phyloP scores from a whole-genome alignment of 2,888 invertebrate species.

The Steromphala cineraria region DNA sequence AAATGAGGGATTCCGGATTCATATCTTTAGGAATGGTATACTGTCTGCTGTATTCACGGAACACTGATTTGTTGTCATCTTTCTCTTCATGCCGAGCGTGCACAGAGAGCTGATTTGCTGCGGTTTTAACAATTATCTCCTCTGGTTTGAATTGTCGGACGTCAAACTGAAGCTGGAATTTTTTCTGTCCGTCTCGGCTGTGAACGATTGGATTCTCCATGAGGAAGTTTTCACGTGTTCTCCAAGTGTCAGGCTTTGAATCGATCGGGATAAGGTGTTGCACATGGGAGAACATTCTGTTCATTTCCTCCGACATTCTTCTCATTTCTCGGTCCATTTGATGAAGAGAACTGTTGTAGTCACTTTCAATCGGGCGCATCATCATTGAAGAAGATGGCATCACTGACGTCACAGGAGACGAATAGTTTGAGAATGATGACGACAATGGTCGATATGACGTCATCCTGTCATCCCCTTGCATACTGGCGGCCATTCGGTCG shows the following conservation, averaged over 20 bases:
- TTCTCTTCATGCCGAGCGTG: slow-evolving; percentile 99
- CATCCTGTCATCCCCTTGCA: background rate
- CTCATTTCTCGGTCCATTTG: slow-evolving; percentile 40
- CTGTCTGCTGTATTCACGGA: slow-evolving; percentile 98
- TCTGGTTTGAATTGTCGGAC: slow-evolving; percentile 96
- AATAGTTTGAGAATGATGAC: background rate
- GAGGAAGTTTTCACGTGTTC: slow-evolving; percentile 53
- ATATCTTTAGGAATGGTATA: slow-evolving; percentile 97
- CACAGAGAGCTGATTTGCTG: slow-evolving; percentile 94
- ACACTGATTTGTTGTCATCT: slow-evolving; percentile 95
- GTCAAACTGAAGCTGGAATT: slow-evolving; percentile 94
- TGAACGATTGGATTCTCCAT: slow-evolving; percentile 62
- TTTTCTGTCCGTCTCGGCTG: slow-evolving; percentile 85
- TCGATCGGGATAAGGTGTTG: slow-evolving; percentile 41
- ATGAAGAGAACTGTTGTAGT: slow-evolving; percentile 15
- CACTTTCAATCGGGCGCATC: background rate
- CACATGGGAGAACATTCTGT: slow-evolving; percentile 32
- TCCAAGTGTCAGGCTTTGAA: slow-evolving; percentile 52
- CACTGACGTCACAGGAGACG: background rate
- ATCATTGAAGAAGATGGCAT: background rate
- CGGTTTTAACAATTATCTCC: slow-evolving; percentile 98
- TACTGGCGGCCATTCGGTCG: background rate
- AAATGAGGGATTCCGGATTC: slow-evolving; percentile 96
- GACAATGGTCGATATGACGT: background rate
- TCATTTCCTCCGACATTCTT: slow-evolving; percentile 46